A percentile compares a stretch with the other conserved stretches of the same genome.
These are phyloP conservation scores for Aphis craccivora DNA, from an alignment of 1,140 invertebrate species.

Conservation along the genomic window DNA sequence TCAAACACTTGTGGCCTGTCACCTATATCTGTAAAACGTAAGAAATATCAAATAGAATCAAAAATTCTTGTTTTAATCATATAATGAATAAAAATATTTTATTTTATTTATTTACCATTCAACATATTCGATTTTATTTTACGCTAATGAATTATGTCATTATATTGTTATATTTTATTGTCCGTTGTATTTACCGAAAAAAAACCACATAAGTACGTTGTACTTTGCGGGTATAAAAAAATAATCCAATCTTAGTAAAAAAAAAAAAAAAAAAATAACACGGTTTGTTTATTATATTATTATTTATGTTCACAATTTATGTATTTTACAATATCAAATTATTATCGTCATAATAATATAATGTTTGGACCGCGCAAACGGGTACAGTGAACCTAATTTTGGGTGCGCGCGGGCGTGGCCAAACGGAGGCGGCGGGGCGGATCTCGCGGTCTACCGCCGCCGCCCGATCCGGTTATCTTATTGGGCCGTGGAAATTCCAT, in stretches of 20 bases:
- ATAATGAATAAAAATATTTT: too few relatives aligned
- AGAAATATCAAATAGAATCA: too few relatives aligned
- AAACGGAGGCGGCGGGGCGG: slow-evolving; percentile 43
- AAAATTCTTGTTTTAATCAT: too few relatives aligned
- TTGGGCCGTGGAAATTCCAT: slow-evolving; percentile 55
- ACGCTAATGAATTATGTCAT: neutral
- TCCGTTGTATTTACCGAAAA: neutral
- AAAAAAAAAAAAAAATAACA: neutral
- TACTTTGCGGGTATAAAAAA: neutral
- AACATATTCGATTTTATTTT: neutral
- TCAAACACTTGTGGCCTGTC: neutral
- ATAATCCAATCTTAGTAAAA: neutral
- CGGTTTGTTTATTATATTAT: neutral
- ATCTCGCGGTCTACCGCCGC: slow-evolving; percentile 44
- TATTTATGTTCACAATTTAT: neutral
- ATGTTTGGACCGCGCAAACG: neutral
- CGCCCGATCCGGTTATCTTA: slow-evolving; percentile 57
- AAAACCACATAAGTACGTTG: neutral
- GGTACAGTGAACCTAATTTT: slow-evolving; percentile 53
- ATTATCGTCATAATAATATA: neutral
- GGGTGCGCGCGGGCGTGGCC: slow-evolving; percentile 54
- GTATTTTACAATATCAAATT: neutral
- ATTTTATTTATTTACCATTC: too few relatives aligned
- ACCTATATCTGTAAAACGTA: neutral
- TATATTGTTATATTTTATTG: neutral